Evolutionary conservation across 2,113 vertebrate genomes (phyloP).

Genomic region (Chaetops frenatus): DNA sequence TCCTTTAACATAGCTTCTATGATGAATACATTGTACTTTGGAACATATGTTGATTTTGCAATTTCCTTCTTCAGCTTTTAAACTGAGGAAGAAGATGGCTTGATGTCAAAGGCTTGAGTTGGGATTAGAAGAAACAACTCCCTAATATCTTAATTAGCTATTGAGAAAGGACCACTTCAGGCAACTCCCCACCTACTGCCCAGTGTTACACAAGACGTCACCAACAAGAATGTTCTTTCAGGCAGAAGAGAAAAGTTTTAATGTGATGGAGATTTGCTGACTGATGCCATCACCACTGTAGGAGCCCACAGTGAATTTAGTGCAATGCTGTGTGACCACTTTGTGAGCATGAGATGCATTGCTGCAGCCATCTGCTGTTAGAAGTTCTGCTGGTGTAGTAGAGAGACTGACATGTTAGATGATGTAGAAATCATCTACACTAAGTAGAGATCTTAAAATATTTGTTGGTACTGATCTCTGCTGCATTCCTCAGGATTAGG

Average conservation of each 20-base stretch:
- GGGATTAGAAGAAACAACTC: not conserved
- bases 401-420: not conserved
- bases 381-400: not conserved
- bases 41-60: not conserved
- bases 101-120: not conserved
- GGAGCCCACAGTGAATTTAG: not conserved
- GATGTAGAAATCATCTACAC: not conserved
- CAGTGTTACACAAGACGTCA: not conserved
- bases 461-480: not conserved
- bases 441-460: not conserved
- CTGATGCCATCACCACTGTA: not conserved
- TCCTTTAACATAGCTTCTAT: not conserved
- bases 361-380: not conserved
- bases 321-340: accelerated
- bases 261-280: not conserved
- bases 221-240: not conserved
- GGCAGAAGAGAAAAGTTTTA: not conserved
- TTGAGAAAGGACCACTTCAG: not conserved
- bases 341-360: accelerated
- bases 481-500: not conserved
- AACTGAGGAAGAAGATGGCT: not conserved
- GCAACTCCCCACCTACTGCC: accelerated
- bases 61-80: not conserved
- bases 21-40: not conserved
- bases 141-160: not conserved